Evolutionary conservation across 2,888 invertebrate species (phyloP).

Genomic region (Pharmacophagus antenor): DNA sequence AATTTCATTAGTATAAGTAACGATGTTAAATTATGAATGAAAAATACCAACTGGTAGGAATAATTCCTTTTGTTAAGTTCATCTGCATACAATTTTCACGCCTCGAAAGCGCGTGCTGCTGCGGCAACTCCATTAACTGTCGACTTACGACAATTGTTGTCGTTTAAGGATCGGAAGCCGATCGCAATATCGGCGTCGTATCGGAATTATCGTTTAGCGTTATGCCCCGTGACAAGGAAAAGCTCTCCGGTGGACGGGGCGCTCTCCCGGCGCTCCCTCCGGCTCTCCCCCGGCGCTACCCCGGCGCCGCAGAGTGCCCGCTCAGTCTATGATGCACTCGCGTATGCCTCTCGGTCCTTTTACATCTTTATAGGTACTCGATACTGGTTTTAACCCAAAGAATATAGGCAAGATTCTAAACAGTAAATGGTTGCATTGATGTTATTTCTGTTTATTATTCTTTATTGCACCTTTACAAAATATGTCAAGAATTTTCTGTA

Average conservation of each 20-base stretch:
- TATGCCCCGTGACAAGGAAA: slow-evolving; percentile 77
- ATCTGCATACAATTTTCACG: slow-evolving; percentile 30
- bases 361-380: neutral
- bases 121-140: slow-evolving; percentile 62
- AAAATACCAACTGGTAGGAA: neutral
- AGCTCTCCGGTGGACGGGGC: slow-evolving; percentile 61
- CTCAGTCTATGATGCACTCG: slow-evolving; percentile 44
- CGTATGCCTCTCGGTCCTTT: slow-evolving; percentile 36
- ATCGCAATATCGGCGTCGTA: slow-evolving; percentile 53
- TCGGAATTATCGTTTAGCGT: slow-evolving; percentile 77
- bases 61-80: neutral
- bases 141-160: slow-evolving; percentile 70
- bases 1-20: no score
- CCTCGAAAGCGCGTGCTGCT: slow-evolving; percentile 23
- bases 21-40: neutral
- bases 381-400: neutral
- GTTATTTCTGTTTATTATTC: no score
- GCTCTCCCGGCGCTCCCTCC: no score
- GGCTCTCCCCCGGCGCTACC: slow-evolving; percentile 45
- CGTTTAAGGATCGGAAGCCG: slow-evolving; percentile 69
- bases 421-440: neutral
- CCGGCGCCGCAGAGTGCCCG: slow-evolving; percentile 43
- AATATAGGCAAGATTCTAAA: neutral
- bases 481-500: no score
- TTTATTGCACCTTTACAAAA: no score